phyloP scores from a whole-genome alignment of 92 coral and sea anemone species.

The Meandrina meandrites region DNA sequence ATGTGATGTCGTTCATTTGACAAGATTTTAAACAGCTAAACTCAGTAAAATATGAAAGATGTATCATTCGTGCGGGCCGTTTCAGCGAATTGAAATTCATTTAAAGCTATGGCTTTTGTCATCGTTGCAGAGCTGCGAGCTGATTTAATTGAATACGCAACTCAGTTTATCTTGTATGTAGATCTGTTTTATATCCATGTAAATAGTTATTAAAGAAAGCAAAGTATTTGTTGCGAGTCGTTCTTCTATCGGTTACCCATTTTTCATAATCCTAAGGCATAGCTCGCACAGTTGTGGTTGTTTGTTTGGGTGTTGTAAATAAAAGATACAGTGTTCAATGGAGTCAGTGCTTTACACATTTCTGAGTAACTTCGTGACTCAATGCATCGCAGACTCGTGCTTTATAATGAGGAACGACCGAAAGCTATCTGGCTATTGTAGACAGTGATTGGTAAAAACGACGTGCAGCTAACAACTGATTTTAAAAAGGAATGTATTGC shows the following conservation, averaged over 20 bases:
- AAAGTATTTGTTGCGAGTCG: not conserved
- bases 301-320: conserved; percentile 11
- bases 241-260: not conserved
- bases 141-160: not conserved
- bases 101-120: no score
- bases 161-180: not conserved
- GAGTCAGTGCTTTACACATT: not conserved
- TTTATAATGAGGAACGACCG: no score
- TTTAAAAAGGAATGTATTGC: no score
- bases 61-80: not conserved
- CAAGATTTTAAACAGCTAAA: not conserved
- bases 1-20: no score
- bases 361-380: no score
- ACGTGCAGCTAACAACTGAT: no score
- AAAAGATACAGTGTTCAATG: not conserved
- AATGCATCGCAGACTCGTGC: no score
- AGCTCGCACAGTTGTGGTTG: not conserved
- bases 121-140: not conserved
- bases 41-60: not conserved
- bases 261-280: not conserved
- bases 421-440: no score
- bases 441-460: no score
- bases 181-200: not conserved
- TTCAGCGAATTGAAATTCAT: no score
- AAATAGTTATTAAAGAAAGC: not conserved